Base-by-base conservation (phyloP, 1,140 invertebrate genomes). In the Dolichoris vasculosae region DNA sequence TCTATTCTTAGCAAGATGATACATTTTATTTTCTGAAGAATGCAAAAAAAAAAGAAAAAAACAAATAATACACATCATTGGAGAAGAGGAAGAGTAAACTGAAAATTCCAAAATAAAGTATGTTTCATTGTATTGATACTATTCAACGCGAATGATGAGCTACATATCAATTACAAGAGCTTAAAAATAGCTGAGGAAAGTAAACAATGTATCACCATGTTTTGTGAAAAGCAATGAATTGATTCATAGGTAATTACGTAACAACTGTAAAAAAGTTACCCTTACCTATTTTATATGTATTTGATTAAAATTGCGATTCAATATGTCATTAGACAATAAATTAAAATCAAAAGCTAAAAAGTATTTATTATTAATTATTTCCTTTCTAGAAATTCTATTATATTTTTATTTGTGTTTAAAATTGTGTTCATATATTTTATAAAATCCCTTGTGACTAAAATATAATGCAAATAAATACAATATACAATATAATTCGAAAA, bases 181-280 rank as follows among this genome's bases (percentile, higher is more conserved):
- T 67, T 67, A 67, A 67, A 67, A 67, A 67, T 67, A 67, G 64
- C 30, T 32, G 32, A 32, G 35, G n/a, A 32, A 35, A 17, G 32
- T 67, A 67, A 67, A 67, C 64, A 67, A 35, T 67, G 64, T 67
- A 67, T 67, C 64, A 67, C 35, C 32, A 9, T 67, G 7, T 67
- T 35, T 32, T 35, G 30, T 67, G 30, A 67, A 67, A 67, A 67
- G 1, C 30, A 26, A 59, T 59, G 9, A 59, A 26, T 3, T 26
- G 55, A 20, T 59, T 26, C 20, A 59, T 23, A 59, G 55, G 3
- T 26, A 59, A 26, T 59, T 59, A 59, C 20, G 55, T 59, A 59
- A 26, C 2, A 59, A 59, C 55, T 59, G 26, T 59, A 59, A 59
- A 59, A 59, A 59, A 26, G 55, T 59, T 55, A 59, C 26, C 55